These are phyloP conservation scores for Ursus arctos DNA, from an alignment of 2,113 vertebrate species.

Conservation along the genomic window DNA sequence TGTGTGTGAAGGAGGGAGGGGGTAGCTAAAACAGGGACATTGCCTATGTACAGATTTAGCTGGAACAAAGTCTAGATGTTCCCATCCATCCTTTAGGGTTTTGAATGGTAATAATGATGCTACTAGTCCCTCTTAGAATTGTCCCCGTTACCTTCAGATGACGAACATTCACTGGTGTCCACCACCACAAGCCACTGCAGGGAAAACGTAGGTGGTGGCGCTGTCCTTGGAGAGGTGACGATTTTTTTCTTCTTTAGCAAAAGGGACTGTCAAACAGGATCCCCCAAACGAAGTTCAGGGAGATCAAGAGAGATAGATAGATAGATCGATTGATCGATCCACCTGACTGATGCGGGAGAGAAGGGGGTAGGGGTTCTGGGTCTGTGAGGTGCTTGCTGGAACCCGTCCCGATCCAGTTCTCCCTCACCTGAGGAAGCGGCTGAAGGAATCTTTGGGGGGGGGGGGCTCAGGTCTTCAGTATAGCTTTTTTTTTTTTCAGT, in stretches of 20 bases:
- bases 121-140: neutral
- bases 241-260: neutral
- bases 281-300: neutral
- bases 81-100: neutral
- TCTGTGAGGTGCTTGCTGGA: neutral
- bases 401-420: neutral
- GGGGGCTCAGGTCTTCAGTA: neutral
- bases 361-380: neutral
- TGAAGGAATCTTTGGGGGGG: neutral
- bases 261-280: neutral
- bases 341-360: neutral
- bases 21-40: neutral
- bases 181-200: neutral
- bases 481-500: neutral
- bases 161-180: neutral
- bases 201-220: neutral
- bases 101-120: neutral
- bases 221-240: neutral
- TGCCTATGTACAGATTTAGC: neutral
- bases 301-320: neutral
- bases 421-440: neutral
- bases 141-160: neutral
- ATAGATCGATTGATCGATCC: neutral
- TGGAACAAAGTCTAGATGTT: neutral
- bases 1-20: accelerated